Base-by-base conservation (phyloP, 1,140 invertebrate species). In the Chrysomallon squamiferum region DNA sequence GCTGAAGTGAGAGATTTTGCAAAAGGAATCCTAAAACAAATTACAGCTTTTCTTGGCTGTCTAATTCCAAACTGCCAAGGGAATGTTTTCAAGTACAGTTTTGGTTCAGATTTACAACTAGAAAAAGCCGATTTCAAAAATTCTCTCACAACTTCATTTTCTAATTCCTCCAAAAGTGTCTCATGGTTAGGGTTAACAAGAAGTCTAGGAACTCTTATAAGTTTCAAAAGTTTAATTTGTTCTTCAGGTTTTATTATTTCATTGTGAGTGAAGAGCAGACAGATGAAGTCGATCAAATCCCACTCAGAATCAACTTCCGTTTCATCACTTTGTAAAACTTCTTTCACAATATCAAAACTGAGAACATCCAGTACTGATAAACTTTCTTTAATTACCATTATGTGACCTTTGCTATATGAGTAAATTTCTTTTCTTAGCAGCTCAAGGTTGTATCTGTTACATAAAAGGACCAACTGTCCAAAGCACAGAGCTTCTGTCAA, bases 251-350 rank as follows among this genome's bases (percentile, higher is more conserved):
- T 30, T 4, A 30, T 11, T 27, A 27, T 54, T 29, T 54, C 2
- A 54, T 30, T 27, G 29, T 54, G 50, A 54, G 13, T 54, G 15
- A 27, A 27, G 15, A 30, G 22, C 25, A 15, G 15, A 18, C 29
- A 18, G 25, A 27, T 22, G 3, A 20, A 54, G 22, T 38, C 58
- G 4, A 59, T n/a, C 38, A 59, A 20, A 20, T 59, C 58, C 41
- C 41, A 41, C 58, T 59, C 58, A 1, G 58, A 59, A 41, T 25
- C 32, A n/a, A 59, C 58, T 35, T 59, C 35, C 2, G 41, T 15
- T 27, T 59, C 22, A 25, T 59, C 38, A 20, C 58, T 59, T 13
- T 43, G 30, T 18, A 59, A 59, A 38, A 59, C 30, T n/a, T 41
- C n/a, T 25, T 41, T 59, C 58, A 59, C 7, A 3, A 41, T 27